phyloP scores from a whole-genome alignment of 37 sponge, comb jelly and placozoan genomes.

The Agelas oroides region DNA sequence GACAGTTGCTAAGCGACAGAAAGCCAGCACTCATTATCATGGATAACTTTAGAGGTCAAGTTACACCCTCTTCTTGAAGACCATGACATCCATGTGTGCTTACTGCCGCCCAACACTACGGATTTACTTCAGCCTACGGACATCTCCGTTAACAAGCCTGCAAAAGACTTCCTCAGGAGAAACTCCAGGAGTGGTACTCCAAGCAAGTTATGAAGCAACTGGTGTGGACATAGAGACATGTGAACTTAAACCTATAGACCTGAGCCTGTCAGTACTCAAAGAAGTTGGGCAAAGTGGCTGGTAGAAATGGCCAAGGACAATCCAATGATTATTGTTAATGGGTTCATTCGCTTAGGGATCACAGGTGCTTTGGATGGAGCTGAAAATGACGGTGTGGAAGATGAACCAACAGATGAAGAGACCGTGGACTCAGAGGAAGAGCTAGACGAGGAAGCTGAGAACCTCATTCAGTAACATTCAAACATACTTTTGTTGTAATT shows the following conservation, averaged over 20 bases:
- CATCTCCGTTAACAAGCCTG: slow-evolving; percentile 63
- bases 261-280: slow-evolving; percentile 48
- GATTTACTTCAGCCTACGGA: slow-evolving; percentile 57
- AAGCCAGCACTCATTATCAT: slow-evolving; percentile 42
- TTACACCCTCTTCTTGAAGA: slow-evolving; percentile 46
- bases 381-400: background rate
- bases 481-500: too few relatives aligned
- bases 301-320: slow-evolving; percentile 38
- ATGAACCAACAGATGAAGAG: background rate
- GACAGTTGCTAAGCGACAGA: background rate
- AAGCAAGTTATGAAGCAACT: slow-evolving; percentile 48
- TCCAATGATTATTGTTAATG: slow-evolving; percentile 44
- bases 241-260: background rate
- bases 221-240: background rate
- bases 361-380: slow-evolving; percentile 4
- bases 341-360: slow-evolving; percentile 42
- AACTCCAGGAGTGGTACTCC: slow-evolving; percentile 51
- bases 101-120: slow-evolving; percentile 64
- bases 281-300: slow-evolving; percentile 65
- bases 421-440: too few relatives aligned
- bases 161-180: slow-evolving; percentile 31
- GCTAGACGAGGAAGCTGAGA: too few relatives aligned
- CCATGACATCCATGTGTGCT: slow-evolving; percentile 48
- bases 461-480: too few relatives aligned
- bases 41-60: slow-evolving; percentile 38